Evolutionary conservation across 1,140 invertebrate species (phyloP).

Genomic region (Magallana angulata): DNA sequence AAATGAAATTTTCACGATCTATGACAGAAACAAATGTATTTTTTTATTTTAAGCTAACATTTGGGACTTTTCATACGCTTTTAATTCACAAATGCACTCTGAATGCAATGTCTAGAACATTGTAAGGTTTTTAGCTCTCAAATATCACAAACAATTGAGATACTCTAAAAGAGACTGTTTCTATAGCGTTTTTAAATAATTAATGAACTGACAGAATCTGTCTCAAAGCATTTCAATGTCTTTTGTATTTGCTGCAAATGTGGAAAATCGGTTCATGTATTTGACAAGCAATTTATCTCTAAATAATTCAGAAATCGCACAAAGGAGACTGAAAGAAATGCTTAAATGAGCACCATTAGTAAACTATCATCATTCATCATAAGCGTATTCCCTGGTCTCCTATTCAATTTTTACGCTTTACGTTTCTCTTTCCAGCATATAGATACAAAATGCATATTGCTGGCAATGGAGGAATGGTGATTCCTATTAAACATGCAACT

Average conservation of each 20-base stretch:
- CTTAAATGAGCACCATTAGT: constrained; percentile 27
- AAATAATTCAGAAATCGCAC: constrained; percentile 26
- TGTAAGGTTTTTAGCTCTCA: neutral
- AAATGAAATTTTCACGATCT: neutral
- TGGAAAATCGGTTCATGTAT: constrained; percentile 12
- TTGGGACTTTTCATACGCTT: neutral
- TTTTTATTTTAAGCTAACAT: neutral
- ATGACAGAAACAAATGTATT: neutral
- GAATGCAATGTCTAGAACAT: neutral
- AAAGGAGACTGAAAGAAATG: constrained; percentile 21
- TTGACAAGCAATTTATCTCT: constrained; percentile 38
- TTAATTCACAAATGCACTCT: neutral
- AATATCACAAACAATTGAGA: neutral
- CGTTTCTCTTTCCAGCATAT: neutral
- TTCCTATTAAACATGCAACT: constrained; percentile 14
- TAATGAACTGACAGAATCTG: neutral
- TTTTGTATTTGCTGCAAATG: constrained; percentile 23
- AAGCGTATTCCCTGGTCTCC: constrained; percentile 5
- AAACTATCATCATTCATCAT: constrained; percentile 24
- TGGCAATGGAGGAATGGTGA: neutral
- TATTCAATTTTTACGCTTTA: neutral
- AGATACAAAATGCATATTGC: constrained; percentile 30
- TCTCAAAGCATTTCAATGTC: constrained; percentile 29
- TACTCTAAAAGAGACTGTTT: neutral
- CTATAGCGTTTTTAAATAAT: constrained; percentile 16